Conservation (phyloP, 64 coral and sea anemone species). For the Pocillopora damicornis region DNA sequence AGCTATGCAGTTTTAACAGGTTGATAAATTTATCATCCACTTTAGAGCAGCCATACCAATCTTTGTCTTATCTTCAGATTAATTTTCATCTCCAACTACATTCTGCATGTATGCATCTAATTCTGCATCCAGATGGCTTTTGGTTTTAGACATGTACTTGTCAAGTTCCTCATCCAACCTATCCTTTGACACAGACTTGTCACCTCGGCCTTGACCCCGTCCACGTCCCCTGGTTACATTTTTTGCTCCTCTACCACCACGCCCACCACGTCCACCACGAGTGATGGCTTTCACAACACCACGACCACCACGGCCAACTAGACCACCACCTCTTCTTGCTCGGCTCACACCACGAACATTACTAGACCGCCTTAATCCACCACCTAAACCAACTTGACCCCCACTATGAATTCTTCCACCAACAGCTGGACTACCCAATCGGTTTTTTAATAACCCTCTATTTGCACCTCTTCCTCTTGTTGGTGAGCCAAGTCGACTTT, state of each 20-base stretch:
- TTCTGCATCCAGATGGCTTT: slow-evolving; percentile 86
- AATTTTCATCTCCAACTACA: slow-evolving; percentile 22
- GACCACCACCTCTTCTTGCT: slow-evolving; percentile 32
- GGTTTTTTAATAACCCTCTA: slow-evolving; percentile 17
- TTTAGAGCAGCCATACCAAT: background rate
- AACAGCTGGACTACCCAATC: slow-evolving; percentile 39
- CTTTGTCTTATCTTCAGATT: background rate
- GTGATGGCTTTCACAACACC: background rate
- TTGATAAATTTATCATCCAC: background rate
- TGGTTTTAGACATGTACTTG: slow-evolving; percentile 88
- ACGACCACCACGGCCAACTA: slow-evolving; percentile 11
- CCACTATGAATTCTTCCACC: slow-evolving; percentile 41
- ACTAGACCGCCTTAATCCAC: background rate
- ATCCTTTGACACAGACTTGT: slow-evolving; percentile 55
- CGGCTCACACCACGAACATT: slow-evolving; percentile 27
- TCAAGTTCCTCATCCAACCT: slow-evolving; percentile 79
- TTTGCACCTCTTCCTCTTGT: slow-evolving; percentile 29
- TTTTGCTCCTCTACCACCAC: slow-evolving; percentile 40
- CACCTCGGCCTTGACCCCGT: slow-evolving; percentile 54
- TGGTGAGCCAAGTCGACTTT: slow-evolving; percentile 59
- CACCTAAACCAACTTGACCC: slow-evolving; percentile 34
- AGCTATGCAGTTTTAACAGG: background rate
- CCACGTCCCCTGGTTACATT: slow-evolving; percentile 40
- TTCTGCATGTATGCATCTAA: slow-evolving; percentile 85
- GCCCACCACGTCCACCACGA: background rate